These are phyloP conservation scores for Dicerorhinus sumatrensis DNA, from an alignment of 2,113 vertebrate species.

Conservation along the genomic window DNA sequence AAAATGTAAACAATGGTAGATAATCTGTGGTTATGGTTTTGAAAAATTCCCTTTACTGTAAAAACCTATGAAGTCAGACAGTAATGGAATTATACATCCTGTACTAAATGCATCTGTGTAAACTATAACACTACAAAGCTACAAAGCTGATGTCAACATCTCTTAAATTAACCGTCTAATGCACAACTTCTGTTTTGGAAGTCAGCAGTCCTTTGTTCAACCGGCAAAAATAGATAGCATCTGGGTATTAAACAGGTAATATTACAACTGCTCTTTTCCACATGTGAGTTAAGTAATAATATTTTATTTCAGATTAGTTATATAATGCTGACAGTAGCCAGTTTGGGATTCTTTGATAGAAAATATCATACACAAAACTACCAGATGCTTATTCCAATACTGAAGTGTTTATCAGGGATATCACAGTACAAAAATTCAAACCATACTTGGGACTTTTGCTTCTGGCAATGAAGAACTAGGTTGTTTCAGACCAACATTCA, in stretches of 20 bases:
- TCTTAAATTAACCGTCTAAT: background rate
- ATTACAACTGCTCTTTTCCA: background rate
- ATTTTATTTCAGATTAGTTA: constrained; percentile 4
- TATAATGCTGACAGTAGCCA: background rate
- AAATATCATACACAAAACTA: background rate
- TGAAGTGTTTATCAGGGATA: background rate
- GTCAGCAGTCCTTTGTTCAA: background rate
- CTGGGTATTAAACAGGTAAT: background rate
- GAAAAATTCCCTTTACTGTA: background rate
- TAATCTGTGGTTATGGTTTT: background rate
- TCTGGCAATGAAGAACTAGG: background rate
- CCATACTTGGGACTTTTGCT: background rate
- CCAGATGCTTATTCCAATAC: background rate
- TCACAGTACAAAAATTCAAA: background rate
- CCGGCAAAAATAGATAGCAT: background rate
- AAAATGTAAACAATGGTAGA: background rate
- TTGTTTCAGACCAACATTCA: background rate
- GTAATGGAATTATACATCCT: background rate
- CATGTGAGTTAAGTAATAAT: background rate
- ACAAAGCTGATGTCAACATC: background rate
- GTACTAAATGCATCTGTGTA: background rate
- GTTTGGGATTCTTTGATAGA: background rate
- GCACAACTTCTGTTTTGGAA: background rate
- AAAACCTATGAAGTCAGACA: background rate
- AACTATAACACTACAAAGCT: background rate